phyloP scores from a whole-genome alignment of 2,888 invertebrate species.

The Leptodirus hochenwartii region DNA sequence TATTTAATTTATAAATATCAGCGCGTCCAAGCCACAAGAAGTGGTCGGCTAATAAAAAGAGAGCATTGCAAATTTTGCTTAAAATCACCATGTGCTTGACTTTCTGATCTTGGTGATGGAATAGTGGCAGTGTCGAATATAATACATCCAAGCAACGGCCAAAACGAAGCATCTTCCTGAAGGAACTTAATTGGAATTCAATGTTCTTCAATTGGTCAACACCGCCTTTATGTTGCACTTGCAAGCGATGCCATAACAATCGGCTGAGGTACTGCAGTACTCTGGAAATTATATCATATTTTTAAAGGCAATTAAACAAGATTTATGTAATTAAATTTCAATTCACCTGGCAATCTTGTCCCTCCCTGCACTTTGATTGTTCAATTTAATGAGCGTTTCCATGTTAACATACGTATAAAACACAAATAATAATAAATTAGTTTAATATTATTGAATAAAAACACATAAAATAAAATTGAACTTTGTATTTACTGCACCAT shows the following conservation, averaged over 20 bases:
- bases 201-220: constrained; percentile 61
- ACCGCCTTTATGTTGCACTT: constrained; percentile 42
- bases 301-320: too few species aligned
- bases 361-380: constrained; percentile 31
- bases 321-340: constrained; percentile 5
- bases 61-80: constrained; percentile 59
- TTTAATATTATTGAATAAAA: too few species aligned
- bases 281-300: constrained; percentile 30
- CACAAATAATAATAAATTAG: neutral
- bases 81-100: constrained; percentile 55
- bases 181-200: constrained; percentile 68
- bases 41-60: constrained; percentile 73
- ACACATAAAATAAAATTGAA: too few species aligned
- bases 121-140: constrained; percentile 50
- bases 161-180: constrained; percentile 73
- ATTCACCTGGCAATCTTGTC: constrained; percentile 30
- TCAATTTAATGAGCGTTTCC: constrained; percentile 29
- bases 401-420: constrained; percentile 17
- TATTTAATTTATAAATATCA: constrained; percentile 46
- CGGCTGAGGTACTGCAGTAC: constrained; percentile 68
- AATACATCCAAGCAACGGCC: constrained; percentile 71
- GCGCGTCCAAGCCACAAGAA: constrained; percentile 68
- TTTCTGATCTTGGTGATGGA: constrained; percentile 52
- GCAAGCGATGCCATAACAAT: constrained; percentile 60
- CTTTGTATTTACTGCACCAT: too few species aligned